These are phyloP conservation scores for Flabesymbios commensalis DNA, from an alignment of 2,888 invertebrate genomes.

Conservation along the genomic window DNA sequence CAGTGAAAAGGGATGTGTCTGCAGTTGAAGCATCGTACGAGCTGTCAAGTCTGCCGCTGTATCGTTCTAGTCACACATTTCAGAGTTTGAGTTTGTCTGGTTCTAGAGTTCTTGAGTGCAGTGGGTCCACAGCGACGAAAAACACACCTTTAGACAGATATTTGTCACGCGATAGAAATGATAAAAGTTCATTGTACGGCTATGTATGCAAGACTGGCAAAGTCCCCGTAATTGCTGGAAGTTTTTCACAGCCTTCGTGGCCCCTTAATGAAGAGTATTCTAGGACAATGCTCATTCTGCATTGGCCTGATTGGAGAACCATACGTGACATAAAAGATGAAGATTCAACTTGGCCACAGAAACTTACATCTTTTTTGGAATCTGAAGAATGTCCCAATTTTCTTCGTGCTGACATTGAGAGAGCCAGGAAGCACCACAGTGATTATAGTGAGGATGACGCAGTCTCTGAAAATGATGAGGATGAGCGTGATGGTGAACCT, in stretches of 20 bases:
- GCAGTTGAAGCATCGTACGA: slow-evolving; percentile 34
- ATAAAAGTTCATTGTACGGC: slow-evolving; percentile 11
- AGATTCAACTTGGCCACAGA: slow-evolving; percentile 26
- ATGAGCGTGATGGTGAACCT: too few species aligned
- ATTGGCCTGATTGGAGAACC: slow-evolving; percentile 34
- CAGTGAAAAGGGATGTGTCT: slow-evolving; percentile 35
- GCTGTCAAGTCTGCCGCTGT: slow-evolving; percentile 24
- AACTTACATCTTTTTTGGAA: slow-evolving; percentile 23
- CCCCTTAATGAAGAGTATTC: slow-evolving; percentile 31
- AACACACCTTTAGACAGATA: slow-evolving; percentile 28
- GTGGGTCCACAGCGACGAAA: slow-evolving; percentile 20
- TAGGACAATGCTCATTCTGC: slow-evolving; percentile 25
- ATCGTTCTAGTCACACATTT: slow-evolving; percentile 32
- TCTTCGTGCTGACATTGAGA: slow-evolving; percentile 8
- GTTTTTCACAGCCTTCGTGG: slow-evolving; percentile 22
- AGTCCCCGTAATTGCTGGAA: slow-evolving; percentile 15
- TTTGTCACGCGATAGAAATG: slow-evolving; percentile 11
- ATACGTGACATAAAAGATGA: slow-evolving; percentile 28
- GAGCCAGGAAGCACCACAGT: neutral
- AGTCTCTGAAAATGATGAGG: neutral
- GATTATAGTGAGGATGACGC: neutral
- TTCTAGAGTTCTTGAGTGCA: slow-evolving; percentile 22
- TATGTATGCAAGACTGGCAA: slow-evolving; percentile 11
- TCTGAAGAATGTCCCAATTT: slow-evolving; percentile 32
- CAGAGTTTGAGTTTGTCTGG: slow-evolving; percentile 32